These are phyloP conservation scores for Apomyelois bistriatella DNA, from an alignment of 2,888 invertebrate genomes.

Conservation along the genomic window DNA sequence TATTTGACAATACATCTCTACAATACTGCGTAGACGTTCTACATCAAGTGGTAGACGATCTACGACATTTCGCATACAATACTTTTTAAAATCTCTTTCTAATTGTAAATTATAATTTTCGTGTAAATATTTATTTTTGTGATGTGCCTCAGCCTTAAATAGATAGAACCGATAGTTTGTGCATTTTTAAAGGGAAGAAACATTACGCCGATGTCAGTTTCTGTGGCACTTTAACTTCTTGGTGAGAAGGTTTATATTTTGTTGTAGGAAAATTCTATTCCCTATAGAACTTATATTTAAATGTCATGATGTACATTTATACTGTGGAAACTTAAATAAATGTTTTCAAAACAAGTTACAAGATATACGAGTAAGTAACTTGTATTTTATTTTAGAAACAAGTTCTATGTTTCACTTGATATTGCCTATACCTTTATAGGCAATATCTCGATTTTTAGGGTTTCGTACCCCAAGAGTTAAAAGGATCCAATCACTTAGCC, in stretches of 20 bases:
- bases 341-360: not conserved
- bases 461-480: too few species aligned
- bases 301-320: not conserved
- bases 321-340: not conserved
- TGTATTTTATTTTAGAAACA: too few species aligned
- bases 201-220: not conserved
- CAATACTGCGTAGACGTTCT: not conserved
- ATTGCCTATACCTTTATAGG: too few species aligned
- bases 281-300: not conserved
- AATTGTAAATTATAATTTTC: too few species aligned
- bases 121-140: not conserved
- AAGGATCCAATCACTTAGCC: too few species aligned
- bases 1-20: too few species aligned
- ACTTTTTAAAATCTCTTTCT: too few species aligned
- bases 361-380: too few species aligned
- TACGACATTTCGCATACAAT: too few species aligned
- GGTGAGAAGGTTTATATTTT: not conserved
- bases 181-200: constrained; percentile 3
- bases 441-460: too few species aligned
- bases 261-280: not conserved
- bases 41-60: not conserved
- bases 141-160: not conserved
- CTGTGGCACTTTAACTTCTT: not conserved
- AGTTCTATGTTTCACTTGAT: too few species aligned
- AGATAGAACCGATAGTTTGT: not conserved